Evolutionary conservation across 2,797 vertebrate species (phyloP).

Genomic region (Neoniphon sammara): DNA sequence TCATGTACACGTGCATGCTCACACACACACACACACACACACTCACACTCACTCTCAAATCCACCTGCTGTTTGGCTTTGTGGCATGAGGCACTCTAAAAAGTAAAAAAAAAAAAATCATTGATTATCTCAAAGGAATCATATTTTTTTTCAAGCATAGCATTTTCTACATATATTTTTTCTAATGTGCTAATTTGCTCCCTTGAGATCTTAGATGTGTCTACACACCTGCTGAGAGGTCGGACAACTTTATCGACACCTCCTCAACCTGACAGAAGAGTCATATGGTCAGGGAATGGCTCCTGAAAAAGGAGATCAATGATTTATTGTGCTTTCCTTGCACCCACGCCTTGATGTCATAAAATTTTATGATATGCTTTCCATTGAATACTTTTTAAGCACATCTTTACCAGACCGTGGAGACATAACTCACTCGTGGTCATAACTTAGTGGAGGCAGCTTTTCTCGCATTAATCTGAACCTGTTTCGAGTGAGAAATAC

Average conservation of each 20-base stretch:
- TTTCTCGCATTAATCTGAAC: slow-evolving; percentile 54
- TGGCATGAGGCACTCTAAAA: slow-evolving; percentile 2
- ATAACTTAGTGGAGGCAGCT: slow-evolving; percentile 64
- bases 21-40: no score
- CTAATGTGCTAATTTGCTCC: not conserved
- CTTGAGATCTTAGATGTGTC: not conserved
- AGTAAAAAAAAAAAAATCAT: no score
- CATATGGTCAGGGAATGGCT: slow-evolving; percentile 56
- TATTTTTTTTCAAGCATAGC: no score
- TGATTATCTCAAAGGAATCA: no score
- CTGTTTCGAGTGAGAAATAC: slow-evolving; percentile 36
- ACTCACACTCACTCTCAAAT: slow-evolving; percentile 20
- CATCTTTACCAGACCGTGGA: slow-evolving; percentile 72
- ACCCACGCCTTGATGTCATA: slow-evolving; percentile 62
- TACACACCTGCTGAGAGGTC: slow-evolving; percentile 42
- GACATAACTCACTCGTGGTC: slow-evolving; percentile 68
- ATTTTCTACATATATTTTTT: no score
- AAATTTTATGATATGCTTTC: slow-evolving; percentile 76
- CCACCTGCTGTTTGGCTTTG: slow-evolving; percentile 12
- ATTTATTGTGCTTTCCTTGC: slow-evolving; percentile 69
- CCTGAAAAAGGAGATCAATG: slow-evolving; percentile 41
- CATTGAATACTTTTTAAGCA: slow-evolving; percentile 74
- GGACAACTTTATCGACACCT: slow-evolving; percentile 33
- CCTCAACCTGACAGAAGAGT: slow-evolving; percentile 43
- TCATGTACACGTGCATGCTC: not conserved